Evolutionary conservation across 2,888 invertebrate species (phyloP).

Genomic region (Acleris sparsana): DNA sequence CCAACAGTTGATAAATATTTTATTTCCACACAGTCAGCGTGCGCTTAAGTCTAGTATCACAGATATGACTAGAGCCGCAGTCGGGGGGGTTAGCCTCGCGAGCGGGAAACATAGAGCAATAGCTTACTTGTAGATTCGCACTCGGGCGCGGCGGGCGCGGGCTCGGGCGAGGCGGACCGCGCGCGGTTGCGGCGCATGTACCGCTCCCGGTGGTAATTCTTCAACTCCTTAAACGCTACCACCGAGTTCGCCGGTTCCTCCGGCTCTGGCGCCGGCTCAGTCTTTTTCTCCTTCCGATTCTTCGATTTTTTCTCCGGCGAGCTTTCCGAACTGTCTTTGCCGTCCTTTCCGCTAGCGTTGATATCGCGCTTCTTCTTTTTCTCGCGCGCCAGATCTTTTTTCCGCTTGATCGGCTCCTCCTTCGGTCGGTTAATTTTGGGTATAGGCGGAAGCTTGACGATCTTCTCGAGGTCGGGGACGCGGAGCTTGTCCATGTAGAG

Average conservation of each 20-base stretch:
- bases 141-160: conserved; percentile 42
- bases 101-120: conserved; percentile 58
- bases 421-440: conserved; percentile 62
- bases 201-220: conserved; percentile 83
- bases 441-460: conserved; percentile 73
- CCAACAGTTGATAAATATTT: conserved; percentile 73
- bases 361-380: conserved; percentile 48
- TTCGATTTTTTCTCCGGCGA: conserved; percentile 57
- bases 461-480: conserved; percentile 59
- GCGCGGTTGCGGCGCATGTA: conserved; percentile 87
- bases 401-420: conserved; percentile 47
- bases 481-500: conserved; percentile 53
- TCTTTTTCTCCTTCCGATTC: conserved; percentile 45
- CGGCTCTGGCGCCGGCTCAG: conserved; percentile 39
- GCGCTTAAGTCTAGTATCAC: conserved; percentile 71
- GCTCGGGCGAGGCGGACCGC: conserved; percentile 83
- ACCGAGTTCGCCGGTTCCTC: conserved; percentile 49
- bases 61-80: conserved; percentile 43
- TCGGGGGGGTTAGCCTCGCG: conserved; percentile 42
- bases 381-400: conserved; percentile 48
- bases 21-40: conserved; percentile 68
- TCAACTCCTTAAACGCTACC: conserved; percentile 82
- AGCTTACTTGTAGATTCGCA: conserved; percentile 79
- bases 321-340: conserved; percentile 43
- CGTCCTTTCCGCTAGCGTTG: conserved; percentile 20